These are phyloP conservation scores for Drosophila koepferae DNA, from an alignment of 2,888 invertebrate species.

Conservation along the genomic window DNA sequence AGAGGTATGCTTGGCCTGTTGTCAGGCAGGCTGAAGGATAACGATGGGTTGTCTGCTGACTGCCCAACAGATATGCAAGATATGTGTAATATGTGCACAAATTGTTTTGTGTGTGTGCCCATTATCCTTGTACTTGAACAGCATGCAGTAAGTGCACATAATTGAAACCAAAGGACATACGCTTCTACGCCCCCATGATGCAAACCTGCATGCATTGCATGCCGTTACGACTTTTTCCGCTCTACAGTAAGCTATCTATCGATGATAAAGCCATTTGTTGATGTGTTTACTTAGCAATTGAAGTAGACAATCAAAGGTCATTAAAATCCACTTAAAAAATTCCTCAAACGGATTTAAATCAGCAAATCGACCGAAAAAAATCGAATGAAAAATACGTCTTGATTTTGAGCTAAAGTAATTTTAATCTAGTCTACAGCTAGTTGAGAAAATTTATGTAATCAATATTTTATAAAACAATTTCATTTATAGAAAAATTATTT, in stretches of 20 bases:
- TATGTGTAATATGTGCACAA: slow-evolving; percentile 30
- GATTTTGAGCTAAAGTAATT: too few relatives aligned
- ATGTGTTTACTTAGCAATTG: slow-evolving; percentile 2
- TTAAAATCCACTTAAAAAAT: background rate
- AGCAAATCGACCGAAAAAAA: too few relatives aligned
- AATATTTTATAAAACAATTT: background rate
- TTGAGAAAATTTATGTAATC: too few relatives aligned
- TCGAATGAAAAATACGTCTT: too few relatives aligned
- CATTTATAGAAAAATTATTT: too few relatives aligned
- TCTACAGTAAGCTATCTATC: background rate
- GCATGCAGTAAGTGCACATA: slow-evolving; percentile 68
- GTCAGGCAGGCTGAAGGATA: slow-evolving; percentile 6
- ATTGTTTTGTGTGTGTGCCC: slow-evolving; percentile 41
- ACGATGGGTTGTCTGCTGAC: slow-evolving; percentile 10
- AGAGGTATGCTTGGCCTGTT: slow-evolving; percentile 2
- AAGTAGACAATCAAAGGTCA: slow-evolving; percentile 5
- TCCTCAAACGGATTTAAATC: too few relatives aligned
- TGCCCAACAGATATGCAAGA: slow-evolving; percentile 20
- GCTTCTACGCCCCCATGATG: slow-evolving; percentile 10
- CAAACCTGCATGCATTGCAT: slow-evolving; percentile 40
- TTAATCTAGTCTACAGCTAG: too few relatives aligned
- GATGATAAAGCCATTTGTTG: slow-evolving; percentile 6
- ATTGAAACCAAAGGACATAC: slow-evolving; percentile 65
- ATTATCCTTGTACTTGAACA: slow-evolving; percentile 78
- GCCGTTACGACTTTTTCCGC: slow-evolving; percentile 37